Evolutionary conservation across 1,140 invertebrate species (phyloP).

Genomic region (Drosophila sturtevanti): DNA sequence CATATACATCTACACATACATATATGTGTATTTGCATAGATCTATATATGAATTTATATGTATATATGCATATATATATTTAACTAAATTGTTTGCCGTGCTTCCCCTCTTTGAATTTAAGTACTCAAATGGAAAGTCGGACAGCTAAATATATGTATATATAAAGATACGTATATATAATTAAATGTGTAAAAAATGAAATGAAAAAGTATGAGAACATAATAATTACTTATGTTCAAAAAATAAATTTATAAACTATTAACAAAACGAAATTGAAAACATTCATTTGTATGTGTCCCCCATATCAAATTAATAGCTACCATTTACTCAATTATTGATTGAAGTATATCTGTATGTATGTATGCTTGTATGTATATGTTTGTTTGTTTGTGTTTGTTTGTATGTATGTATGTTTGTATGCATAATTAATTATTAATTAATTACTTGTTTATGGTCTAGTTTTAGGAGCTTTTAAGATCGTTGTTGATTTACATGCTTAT

Average conservation of each 20-base stretch:
- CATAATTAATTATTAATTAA: constrained; percentile 36
- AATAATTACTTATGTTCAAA: constrained; percentile 12
- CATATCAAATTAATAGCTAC: constrained; percentile 64
- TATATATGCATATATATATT: constrained; percentile 29
- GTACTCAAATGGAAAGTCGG: constrained; percentile 16
- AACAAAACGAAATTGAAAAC: constrained; percentile 41
- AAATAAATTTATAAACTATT: constrained; percentile 63
- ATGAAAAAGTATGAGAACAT: constrained; percentile 4
- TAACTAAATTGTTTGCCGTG: constrained; percentile 37
- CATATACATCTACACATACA: constrained; percentile 7
- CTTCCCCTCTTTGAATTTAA: background rate
- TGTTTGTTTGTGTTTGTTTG: constrained; percentile 15
- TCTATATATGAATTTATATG: constrained; percentile 38
- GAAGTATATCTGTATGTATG: constrained; percentile 19
- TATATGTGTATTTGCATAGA: constrained; percentile 19
- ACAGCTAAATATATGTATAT: constrained; percentile 39
- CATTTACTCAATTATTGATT: constrained; percentile 24
- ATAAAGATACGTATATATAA: constrained; percentile 30
- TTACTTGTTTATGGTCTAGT: constrained; percentile 67
- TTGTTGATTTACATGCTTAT: constrained; percentile 76
- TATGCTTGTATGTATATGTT: constrained; percentile 16
- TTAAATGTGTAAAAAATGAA: constrained; percentile 57
- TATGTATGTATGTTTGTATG: constrained; percentile 22
- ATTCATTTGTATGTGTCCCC: constrained; percentile 37
- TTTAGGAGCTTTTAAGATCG: constrained; percentile 78